phyloP scores from a whole-genome alignment of 2,113 vertebrate species.

The Dissostichus mawsoni region DNA sequence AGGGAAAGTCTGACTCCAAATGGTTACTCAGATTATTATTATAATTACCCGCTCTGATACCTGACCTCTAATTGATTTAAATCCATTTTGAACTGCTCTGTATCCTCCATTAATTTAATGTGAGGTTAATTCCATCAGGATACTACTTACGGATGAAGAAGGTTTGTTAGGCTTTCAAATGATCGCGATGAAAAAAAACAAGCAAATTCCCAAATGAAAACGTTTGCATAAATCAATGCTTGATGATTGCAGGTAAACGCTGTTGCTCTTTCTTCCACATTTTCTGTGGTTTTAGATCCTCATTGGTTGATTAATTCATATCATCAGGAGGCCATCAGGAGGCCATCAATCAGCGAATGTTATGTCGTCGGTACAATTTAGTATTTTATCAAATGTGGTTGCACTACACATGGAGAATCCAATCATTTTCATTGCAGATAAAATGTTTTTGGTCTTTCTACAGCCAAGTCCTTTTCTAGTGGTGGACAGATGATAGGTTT shows the following conservation, averaged over 20 bases:
- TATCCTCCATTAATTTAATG: background rate
- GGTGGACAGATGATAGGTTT: background rate
- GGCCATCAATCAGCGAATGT: background rate
- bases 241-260: background rate
- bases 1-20: conserved; percentile 48
- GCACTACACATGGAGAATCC: background rate
- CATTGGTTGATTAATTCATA: background rate
- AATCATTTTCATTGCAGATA: background rate
- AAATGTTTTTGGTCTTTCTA: background rate
- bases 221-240: background rate
- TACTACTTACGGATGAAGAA: background rate
- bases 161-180: background rate
- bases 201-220: background rate
- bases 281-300: background rate
- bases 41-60: conserved; percentile 5
- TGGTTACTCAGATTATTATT: conserved; percentile 22
- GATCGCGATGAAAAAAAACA: background rate
- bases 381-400: background rate
- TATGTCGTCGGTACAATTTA: background rate
- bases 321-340: background rate
- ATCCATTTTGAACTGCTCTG: background rate
- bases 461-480: background rate
- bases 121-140: background rate
- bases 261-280: background rate
- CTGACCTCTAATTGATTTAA: background rate